These are phyloP conservation scores for Sebastes elongatus DNA, from an alignment of 2,797 vertebrate genomes.

Conservation along the genomic window DNA sequence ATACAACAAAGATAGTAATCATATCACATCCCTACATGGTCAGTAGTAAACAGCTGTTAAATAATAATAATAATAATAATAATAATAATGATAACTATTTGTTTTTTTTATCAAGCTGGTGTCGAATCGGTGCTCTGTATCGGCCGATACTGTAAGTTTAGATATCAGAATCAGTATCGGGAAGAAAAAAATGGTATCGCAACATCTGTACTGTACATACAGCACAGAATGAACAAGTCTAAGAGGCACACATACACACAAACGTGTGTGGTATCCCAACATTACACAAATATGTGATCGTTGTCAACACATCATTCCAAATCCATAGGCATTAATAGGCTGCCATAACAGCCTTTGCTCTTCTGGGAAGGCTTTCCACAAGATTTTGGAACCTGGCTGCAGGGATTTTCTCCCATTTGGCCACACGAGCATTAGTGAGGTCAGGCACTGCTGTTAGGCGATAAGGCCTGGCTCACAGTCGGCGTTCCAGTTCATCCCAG, in stretches of 20 bases:
- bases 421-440: not conserved
- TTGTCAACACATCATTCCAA: not conserved
- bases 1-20: no score
- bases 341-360: not conserved
- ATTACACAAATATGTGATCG: not conserved
- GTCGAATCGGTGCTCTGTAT: no score
- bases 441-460: not conserved
- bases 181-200: not conserved
- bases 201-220: not conserved
- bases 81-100: no score
- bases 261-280: not conserved
- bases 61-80: no score
- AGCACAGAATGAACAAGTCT: not conserved
- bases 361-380: not conserved
- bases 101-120: no score
- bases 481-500: not conserved
- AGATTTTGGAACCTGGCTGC: not conserved
- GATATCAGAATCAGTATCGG: no score
- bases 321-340: not conserved
- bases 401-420: slow-evolving; percentile 10
- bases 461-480: slow-evolving; percentile 4
- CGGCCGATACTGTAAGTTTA: accelerated
- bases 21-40: no score
- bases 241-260: no score
- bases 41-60: no score